Conservation (phyloP, 2,797 vertebrate species). For the Helarctos malayanus region DNA sequence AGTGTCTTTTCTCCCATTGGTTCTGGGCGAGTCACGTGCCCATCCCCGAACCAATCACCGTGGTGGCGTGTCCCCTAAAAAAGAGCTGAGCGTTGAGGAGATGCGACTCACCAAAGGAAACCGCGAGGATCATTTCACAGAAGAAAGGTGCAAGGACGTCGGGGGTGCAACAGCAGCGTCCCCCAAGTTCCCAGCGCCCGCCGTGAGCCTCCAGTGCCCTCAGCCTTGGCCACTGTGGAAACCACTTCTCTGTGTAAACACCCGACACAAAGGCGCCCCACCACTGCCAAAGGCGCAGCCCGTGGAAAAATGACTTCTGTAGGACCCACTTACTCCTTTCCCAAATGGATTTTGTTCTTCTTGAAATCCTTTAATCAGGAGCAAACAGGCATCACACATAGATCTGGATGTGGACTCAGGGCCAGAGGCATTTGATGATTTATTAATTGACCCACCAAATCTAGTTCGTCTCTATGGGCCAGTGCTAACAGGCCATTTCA, state of each 20-base stretch:
- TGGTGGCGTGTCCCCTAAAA: accelerated
- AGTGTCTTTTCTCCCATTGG: background rate
- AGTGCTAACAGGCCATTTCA: conserved; percentile 27
- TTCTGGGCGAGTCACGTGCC: background rate
- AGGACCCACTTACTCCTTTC: background rate
- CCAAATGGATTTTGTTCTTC: conserved; percentile 45
- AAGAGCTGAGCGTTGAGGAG: background rate
- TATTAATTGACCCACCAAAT: conserved; percentile 70
- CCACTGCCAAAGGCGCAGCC: background rate
- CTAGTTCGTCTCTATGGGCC: background rate
- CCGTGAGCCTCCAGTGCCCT: background rate
- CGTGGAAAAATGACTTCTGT: background rate
- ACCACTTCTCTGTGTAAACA: background rate
- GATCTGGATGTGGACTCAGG: conserved; percentile 17
- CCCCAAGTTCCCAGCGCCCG: background rate
- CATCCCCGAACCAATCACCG: background rate
- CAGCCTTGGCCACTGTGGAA: background rate
- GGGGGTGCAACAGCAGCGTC: background rate
- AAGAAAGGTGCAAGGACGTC: background rate
- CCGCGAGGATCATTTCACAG: background rate
- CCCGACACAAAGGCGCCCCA: background rate
- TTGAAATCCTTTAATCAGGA: conserved; percentile 59
- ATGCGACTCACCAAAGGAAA: background rate
- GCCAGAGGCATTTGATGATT: conserved; percentile 60
- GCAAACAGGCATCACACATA: conserved; percentile 12